Evolutionary conservation across 2,888 invertebrate genomes (phyloP).

Genomic region (Calameuta idolon): DNA sequence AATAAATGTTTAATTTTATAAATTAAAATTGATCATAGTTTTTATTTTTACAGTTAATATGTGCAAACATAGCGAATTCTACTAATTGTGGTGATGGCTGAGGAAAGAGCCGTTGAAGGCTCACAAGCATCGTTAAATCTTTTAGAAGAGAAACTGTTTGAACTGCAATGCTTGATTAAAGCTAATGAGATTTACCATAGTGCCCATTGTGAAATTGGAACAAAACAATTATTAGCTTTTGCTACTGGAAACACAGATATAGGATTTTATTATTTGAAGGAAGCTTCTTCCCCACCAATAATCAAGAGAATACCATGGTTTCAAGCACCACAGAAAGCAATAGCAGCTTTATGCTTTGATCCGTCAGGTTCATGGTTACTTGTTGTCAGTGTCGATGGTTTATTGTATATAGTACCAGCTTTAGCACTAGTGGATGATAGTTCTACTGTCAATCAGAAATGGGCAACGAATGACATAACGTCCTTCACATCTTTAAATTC

Average conservation of each 20-base stretch:
- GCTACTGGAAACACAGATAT: conserved; percentile 55
- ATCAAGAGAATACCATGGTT: conserved; percentile 62
- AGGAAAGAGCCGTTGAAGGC: conserved; percentile 26
- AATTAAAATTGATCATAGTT: not conserved
- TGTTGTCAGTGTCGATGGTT: conserved; percentile 70
- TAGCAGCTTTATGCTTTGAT: conserved; percentile 79
- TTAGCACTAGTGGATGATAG: conserved; percentile 71
- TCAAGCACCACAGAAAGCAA: conserved; percentile 52
- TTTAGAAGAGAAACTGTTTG: conserved; percentile 52
- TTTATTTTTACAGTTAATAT: conserved; percentile 17
- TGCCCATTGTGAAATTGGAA: conserved; percentile 52
- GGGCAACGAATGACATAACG: conserved; percentile 72
- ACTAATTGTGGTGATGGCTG: conserved; percentile 35
- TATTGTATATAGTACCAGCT: conserved; percentile 74
- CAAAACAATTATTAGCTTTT: conserved; percentile 57
- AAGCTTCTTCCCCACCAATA: conserved; percentile 44
- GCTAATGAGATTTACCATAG: conserved; percentile 54
- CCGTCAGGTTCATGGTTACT: conserved; percentile 84
- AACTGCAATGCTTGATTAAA: conserved; percentile 58
- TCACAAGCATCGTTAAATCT: conserved; percentile 36
- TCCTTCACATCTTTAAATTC: conserved; percentile 64
- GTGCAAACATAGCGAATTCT: conserved; percentile 7
- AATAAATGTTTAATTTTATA: not conserved
- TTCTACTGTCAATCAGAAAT: conserved; percentile 70
- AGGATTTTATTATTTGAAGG: conserved; percentile 56